These are phyloP conservation scores for Trochalopteron elliotii DNA, from an alignment of 2,113 vertebrate genomes.

Conservation along the genomic window DNA sequence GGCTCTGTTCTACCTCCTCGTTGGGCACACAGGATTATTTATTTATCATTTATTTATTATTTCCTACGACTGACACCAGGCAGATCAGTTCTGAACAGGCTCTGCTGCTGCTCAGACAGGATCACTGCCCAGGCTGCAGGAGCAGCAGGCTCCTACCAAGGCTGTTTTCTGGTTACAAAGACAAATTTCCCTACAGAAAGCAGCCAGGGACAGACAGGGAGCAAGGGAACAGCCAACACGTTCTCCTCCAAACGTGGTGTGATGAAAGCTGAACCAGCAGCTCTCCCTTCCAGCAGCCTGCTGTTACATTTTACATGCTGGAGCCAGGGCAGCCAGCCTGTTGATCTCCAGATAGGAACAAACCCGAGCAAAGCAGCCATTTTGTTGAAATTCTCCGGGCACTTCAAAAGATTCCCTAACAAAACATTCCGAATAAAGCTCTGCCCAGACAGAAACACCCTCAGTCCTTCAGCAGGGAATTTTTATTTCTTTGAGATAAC, in stretches of 20 bases:
- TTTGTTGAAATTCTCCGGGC: background rate
- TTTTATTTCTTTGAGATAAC: background rate
- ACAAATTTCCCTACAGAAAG: background rate
- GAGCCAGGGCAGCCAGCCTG: background rate
- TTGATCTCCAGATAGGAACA: background rate
- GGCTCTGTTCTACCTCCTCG: background rate
- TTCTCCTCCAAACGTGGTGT: background rate
- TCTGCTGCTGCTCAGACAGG: background rate
- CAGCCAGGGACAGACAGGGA: background rate
- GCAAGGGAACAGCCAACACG: accelerated
- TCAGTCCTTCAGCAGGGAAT: background rate
- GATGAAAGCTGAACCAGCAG: background rate
- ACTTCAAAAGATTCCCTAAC: background rate
- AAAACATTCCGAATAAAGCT: background rate
- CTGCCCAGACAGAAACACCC: background rate
- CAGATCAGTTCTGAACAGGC: background rate
- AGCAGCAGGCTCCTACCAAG: accelerated
- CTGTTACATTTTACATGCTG: background rate
- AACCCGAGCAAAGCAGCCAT: conserved; percentile 21
- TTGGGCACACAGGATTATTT: background rate
- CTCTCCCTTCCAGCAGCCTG: background rate
- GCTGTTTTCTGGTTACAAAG: background rate
- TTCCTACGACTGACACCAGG: background rate
- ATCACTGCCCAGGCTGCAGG: background rate
- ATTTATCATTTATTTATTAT: too few species aligned